Evolutionary conservation across 2,113 vertebrate species (phyloP).

Genomic region (Chloebia gouldiae): DNA sequence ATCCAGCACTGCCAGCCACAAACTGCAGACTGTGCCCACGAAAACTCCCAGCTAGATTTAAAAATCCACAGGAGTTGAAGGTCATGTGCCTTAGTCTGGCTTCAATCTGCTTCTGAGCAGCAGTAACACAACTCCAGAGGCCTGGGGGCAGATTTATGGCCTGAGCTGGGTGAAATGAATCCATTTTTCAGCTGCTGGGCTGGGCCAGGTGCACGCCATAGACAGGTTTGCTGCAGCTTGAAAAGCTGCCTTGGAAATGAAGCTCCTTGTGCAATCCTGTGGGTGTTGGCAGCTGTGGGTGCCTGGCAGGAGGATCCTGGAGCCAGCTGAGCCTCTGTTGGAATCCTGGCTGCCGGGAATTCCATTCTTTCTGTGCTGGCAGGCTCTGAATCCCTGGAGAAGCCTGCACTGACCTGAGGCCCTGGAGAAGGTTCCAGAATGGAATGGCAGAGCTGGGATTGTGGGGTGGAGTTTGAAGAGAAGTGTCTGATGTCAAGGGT

Average conservation of each 20-base stretch:
- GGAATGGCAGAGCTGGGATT: neutral
- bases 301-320: neutral
- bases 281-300: neutral
- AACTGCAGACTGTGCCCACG: neutral
- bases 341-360: no score
- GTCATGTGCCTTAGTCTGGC: neutral
- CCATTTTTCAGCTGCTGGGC: neutral
- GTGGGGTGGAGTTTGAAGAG: neutral
- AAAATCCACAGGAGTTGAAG: neutral
- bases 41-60: neutral
- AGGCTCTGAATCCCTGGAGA: no score
- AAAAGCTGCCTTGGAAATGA: neutral
- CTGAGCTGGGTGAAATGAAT: neutral
- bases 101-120: neutral
- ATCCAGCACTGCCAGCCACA: neutral
- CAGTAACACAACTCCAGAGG: neutral
- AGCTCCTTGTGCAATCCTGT: neutral
- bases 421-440: neutral
- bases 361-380: no score
- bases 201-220: neutral
- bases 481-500: neutral
- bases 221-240: neutral
- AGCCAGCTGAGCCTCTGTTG: neutral
- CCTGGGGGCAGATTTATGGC: neutral
- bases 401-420: neutral